These are phyloP conservation scores for Lepeophtheirus salmonis DNA, from an alignment of 1,140 invertebrate species.

Conservation along the genomic window DNA sequence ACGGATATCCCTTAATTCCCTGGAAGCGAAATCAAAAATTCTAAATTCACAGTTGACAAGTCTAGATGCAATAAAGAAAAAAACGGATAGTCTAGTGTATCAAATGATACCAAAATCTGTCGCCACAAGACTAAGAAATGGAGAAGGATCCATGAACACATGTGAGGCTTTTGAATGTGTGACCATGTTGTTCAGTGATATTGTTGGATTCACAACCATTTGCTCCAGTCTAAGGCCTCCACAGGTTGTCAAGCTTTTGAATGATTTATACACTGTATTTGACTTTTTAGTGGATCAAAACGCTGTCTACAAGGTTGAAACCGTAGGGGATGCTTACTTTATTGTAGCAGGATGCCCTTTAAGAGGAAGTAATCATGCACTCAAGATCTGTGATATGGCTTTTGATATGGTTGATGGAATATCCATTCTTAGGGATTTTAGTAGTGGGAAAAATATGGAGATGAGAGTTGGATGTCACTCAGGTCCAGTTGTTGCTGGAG, in stretches of 20 bases:
- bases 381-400: conserved; percentile 73
- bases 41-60: conserved; percentile 56
- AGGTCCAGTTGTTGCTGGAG: conserved; percentile 76
- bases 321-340: conserved; percentile 14
- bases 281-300: conserved; percentile 77
- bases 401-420: conserved; percentile 88
- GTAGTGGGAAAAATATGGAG: conserved; percentile 60
- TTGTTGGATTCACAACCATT: conserved; percentile 17
- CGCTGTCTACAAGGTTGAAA: conserved; percentile 69
- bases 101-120: conserved; percentile 85
- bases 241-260: conserved; percentile 37
- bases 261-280: conserved; percentile 82
- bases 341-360: conserved; percentile 17
- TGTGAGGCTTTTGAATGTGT: conserved; percentile 50
- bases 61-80: conserved; percentile 81
- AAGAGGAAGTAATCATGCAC: conserved; percentile 14
- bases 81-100: conserved; percentile 83
- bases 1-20: conserved; percentile 82
- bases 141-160: conserved; percentile 80
- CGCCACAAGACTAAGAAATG: conserved; percentile 55
- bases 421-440: conserved; percentile 68
- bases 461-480: conserved; percentile 77
- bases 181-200: conserved; percentile 17
- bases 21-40: conserved; percentile 88
- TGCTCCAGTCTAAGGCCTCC: conserved; percentile 21